Conservation (phyloP, 2,113 vertebrate genomes). For the Campylomormyrus tamandua region DNA sequence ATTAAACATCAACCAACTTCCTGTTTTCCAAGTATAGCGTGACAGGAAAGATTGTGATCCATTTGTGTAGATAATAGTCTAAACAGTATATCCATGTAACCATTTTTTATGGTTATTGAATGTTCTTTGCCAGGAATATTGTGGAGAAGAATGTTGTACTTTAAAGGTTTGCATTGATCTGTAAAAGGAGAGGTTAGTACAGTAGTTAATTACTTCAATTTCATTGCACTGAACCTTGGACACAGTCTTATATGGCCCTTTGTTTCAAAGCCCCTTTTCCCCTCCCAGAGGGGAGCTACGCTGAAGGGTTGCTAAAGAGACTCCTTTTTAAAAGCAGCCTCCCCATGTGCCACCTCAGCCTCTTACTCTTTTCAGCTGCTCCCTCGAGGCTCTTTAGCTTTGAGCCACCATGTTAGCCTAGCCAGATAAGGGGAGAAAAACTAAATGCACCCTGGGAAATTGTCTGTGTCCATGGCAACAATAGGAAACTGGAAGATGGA, state of each 20-base stretch:
- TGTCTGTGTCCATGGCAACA: slow-evolving; percentile 49
- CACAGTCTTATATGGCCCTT: slow-evolving; percentile 1
- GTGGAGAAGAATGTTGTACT: neutral
- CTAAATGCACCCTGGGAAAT: slow-evolving; percentile 43
- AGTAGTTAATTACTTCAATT: slow-evolving; percentile 2
- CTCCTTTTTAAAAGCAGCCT: slow-evolving; percentile 22
- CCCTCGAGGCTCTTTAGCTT: slow-evolving; percentile 43
- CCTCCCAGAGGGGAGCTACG: slow-evolving; percentile 19
- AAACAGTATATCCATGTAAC: neutral
- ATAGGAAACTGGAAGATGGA: slow-evolving; percentile 46
- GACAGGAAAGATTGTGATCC: neutral
- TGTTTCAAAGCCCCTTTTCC: slow-evolving; percentile 18
- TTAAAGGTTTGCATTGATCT: neutral
- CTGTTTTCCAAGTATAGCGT: neutral
- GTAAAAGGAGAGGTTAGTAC: neutral
- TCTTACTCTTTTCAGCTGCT: slow-evolving; percentile 25
- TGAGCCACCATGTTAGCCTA: slow-evolving; percentile 34
- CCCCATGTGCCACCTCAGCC: slow-evolving; percentile 3
- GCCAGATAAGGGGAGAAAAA: slow-evolving; percentile 18
- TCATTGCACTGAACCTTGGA: neutral
- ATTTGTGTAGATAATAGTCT: neutral
- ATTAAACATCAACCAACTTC: neutral
- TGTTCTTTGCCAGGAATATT: neutral
- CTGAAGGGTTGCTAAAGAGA: slow-evolving; percentile 40
- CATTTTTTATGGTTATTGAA: neutral